Evolutionary conservation across 2,113 vertebrate species (phyloP).

Genomic region (Prunella himalayana): DNA sequence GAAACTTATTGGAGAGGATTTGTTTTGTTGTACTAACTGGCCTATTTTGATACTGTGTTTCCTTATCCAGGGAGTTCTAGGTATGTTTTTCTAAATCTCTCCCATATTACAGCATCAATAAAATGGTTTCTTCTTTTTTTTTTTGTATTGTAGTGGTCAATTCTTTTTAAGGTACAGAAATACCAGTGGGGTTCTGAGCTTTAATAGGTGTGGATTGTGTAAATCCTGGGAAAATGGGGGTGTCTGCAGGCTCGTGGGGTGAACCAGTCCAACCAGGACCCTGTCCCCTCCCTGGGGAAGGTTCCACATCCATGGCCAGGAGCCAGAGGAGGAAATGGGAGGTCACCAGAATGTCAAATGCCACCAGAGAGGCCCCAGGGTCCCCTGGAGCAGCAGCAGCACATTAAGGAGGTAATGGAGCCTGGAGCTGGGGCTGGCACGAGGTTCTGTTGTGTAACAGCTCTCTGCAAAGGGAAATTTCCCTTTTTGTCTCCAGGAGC

Average conservation of each 20-base stretch:
- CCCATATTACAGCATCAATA: neutral
- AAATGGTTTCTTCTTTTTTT: conserved; percentile 44
- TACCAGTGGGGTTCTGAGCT: rapidly evolving
- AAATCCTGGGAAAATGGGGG: rapidly evolving
- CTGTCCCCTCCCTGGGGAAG: neutral
- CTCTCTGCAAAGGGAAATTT: neutral
- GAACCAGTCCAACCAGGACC: neutral
- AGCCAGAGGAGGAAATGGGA: neutral
- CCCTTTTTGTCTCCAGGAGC: neutral
- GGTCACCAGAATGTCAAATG: neutral
- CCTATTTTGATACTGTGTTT: conserved; percentile 15
- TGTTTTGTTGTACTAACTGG: conserved; percentile 32
- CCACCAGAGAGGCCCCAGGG: neutral
- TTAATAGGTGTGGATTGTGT: neutral
- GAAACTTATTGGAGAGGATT: neutral
- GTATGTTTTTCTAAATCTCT: conserved; percentile 40
- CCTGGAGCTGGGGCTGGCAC: neutral
- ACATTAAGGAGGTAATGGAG: neutral
- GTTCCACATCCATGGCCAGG: neutral
- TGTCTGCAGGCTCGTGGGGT: neutral
- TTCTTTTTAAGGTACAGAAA: neutral
- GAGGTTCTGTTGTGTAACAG: neutral
- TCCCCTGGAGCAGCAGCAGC: neutral
- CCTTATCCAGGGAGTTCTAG: neutral
- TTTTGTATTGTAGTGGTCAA: neutral